A percentile compares a stretch with the other conserved stretches of the same genome.
Conservation (phyloP, 2,113 vertebrate genomes). For the Serinus canaria region DNA sequence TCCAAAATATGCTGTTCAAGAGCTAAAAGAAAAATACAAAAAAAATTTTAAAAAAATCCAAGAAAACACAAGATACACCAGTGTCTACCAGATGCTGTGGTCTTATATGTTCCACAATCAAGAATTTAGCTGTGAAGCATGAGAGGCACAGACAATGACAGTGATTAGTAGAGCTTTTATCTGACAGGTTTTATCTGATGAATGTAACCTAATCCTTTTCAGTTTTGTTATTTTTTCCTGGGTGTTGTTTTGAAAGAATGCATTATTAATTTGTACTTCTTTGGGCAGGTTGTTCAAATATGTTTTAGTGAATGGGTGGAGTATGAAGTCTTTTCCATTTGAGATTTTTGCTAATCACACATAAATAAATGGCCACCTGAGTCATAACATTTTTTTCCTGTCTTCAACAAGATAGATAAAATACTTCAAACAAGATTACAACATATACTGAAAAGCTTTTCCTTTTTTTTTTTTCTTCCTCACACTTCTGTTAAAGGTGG, state of each 20-base stretch:
- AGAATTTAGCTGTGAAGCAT: background rate
- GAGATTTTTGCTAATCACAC: background rate
- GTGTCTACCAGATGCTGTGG: background rate
- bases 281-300: background rate
- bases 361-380: background rate
- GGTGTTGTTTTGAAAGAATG: background rate
- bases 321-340: background rate
- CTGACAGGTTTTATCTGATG: background rate
- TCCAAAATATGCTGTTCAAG: background rate
- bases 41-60: background rate
- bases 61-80: rapidly evolving
- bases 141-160: background rate
- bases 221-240: background rate
- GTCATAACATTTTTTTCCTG: rapidly evolving
- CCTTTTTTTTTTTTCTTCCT: background rate
- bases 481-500: background rate
- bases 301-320: background rate
- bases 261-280: background rate
- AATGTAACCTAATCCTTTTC: background rate
- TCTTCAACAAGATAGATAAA: background rate
- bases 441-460: rapidly evolving
- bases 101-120: background rate
- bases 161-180: background rate
- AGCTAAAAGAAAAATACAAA: background rate
- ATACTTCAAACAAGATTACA: background rate